Base-by-base conservation (phyloP, 2,113 vertebrate genomes). In the Pangasianodon hypophthalmus region DNA sequence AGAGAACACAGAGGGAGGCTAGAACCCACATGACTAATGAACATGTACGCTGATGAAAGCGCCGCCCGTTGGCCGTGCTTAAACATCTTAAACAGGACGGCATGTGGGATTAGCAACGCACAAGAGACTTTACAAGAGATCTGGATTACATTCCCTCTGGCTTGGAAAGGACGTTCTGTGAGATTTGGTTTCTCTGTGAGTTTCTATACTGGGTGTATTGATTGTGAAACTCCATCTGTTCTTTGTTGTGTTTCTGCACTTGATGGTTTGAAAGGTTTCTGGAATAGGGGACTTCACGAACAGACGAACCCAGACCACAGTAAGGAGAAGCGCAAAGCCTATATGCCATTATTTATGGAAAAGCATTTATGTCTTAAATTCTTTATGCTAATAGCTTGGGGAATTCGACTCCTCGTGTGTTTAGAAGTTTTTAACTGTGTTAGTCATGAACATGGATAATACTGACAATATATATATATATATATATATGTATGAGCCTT, bases 191-290 rank as follows among this genome's bases (percentile, higher is more conserved):
- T 37, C 37, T 37, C 37, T 37, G 37, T 37, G 37, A 37, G 37
- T 60, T 81, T 64, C 89, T 87, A 82, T 82, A 86, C 75, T 86
- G 84, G 89, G 75, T 87, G 84, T 90, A 79, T 86, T 86, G 84
- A 86, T 90, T 90, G 84, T 90, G 89, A 90, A 90, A 87, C 84
- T 82, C 75, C 89, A 90, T 86, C 89, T 90, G 89, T 41, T 86
- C 56, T 90, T 90, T 90, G 75, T 86, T 86, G 89, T 86, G 87
- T 62, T 86, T 81, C 77, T 67, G 48, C 50, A 82, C 89, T 71
- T 90, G 84, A 81, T 86, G 84, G 37, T 50, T 89, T 85, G 82
- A 89, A 89, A 79, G 56, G 54, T 80, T 80, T 86, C 73, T 86
- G 75, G 73, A 90, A 62, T 56, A 46, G n/a, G 21, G 60, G 62